phyloP scores from a whole-genome alignment of 2,888 invertebrate species.

The Drosophila silvestris region DNA sequence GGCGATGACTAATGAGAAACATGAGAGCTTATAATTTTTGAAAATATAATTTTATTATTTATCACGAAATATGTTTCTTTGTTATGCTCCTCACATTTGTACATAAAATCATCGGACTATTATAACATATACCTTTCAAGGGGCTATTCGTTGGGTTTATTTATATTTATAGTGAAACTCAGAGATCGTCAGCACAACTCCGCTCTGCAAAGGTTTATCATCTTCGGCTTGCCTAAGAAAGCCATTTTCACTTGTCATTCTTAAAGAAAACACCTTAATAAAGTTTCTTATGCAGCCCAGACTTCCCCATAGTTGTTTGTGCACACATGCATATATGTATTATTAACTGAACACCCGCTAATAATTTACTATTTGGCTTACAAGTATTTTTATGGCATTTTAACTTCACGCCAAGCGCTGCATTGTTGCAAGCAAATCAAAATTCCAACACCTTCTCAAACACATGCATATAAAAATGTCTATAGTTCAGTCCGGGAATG shows the following conservation, averaged over 20 bases:
- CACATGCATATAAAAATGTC: background rate
- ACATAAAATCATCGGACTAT: background rate
- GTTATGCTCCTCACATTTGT: background rate
- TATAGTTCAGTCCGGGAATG: slow-evolving; percentile 3
- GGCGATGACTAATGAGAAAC: too few relatives aligned
- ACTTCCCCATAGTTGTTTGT: background rate
- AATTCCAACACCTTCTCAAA: slow-evolving; percentile 63
- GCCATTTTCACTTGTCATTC: background rate
- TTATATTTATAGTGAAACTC: background rate
- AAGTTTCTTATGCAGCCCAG: background rate
- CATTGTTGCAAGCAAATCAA: slow-evolving; percentile 54
- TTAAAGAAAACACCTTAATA: background rate
- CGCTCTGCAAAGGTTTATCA: background rate
- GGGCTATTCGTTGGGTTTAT: background rate
- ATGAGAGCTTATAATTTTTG: background rate
- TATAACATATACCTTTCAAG: background rate
- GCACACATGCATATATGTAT: background rate
- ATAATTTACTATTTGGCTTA: slow-evolving; percentile 2
- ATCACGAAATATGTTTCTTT: background rate
- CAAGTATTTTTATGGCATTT: slow-evolving; percentile 7
- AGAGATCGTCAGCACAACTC: background rate
- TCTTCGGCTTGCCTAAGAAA: background rate
- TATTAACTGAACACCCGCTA: background rate
- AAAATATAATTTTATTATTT: background rate
- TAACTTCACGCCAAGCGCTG: slow-evolving; percentile 1